These are phyloP conservation scores for Entomyzon cyanotis DNA, from an alignment of 2,113 vertebrate species.

Conservation along the genomic window DNA sequence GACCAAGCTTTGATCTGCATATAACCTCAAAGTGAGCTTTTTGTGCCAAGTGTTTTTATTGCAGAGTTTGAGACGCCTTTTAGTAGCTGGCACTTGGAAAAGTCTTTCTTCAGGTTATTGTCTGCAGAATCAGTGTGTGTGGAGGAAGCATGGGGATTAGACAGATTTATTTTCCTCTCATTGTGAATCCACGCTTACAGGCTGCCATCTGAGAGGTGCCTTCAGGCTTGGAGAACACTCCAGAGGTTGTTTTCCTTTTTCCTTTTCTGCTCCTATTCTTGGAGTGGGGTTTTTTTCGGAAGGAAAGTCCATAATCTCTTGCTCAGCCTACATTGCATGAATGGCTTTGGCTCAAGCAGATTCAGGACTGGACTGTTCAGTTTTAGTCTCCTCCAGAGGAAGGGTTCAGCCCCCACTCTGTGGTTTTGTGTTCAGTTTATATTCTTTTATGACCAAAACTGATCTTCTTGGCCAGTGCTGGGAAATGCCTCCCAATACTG, in stretches of 20 bases:
- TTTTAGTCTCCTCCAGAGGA: neutral
- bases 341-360: neutral
- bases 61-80: neutral
- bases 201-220: neutral
- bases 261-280: neutral
- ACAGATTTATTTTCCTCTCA: slow-evolving; percentile 22
- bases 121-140: neutral
- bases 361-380: neutral
- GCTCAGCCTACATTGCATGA: neutral
- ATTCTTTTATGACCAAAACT: neutral
- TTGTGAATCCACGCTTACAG: neutral
- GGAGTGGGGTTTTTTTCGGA: neutral
- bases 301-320: neutral
- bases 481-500: neutral
- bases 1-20: slow-evolving; percentile 21
- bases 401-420: neutral
- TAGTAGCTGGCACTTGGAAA: slow-evolving; percentile 11
- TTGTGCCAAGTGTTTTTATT: slow-evolving; percentile 10
- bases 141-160: slow-evolving; percentile 24
- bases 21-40: neutral
- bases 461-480: neutral
- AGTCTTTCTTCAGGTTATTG: slow-evolving; percentile 29
- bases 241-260: neutral
- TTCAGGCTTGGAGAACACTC: neutral
- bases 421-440: neutral